Evolutionary conservation across 1,140 invertebrate genomes (phyloP), one percentile per base, ranked within the genome.

Genomic region (Helicoverpa armigera): DNA sequence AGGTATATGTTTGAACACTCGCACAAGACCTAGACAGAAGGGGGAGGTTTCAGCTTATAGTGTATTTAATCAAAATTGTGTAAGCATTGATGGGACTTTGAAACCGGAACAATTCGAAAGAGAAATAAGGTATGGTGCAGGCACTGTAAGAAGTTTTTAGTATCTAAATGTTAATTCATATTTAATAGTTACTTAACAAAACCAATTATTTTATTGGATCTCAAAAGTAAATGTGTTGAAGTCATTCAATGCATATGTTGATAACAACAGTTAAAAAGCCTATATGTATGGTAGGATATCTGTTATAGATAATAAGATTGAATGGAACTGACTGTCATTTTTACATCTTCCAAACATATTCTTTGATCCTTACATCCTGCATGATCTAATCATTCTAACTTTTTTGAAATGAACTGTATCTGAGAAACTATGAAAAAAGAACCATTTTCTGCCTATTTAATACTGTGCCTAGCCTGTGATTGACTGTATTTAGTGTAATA

Each of bases 11-110:
- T 94, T 96, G 0, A 99, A 98, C 91, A 98, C 98, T 51, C 94
- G 98, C 63, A 97, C 97, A 3, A 95, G 96, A 10, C 96, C 96
- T 18, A 98, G 96, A 89, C 96, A 96, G 76, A 93, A 91, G 60
- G 97, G 97, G 51, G 98, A 99, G 96, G 91, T 98, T 0, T 99
- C 98, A 95, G 99, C 99, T 0, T 99, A 99, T 92, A 99, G 99
- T 75, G 99, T 99, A 0, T 99, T 99, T 90, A 99, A 99, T 96
- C 97, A 97, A 82, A 97, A 99, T 87, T 99, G 98, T 95, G 96
- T 98, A 91, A 96, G 98, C 72, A 98, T 99, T 82, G 97, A 99
- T 85, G 99, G 99, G 14, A 98, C 99, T 2, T 95, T 99, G 2
- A 98, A 98, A 81, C 97, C 98, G n/a, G 98, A 99, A 91, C 98